Evolutionary conservation across 2,888 invertebrate species (phyloP).

Genomic region (Lacanobia oleracea): DNA sequence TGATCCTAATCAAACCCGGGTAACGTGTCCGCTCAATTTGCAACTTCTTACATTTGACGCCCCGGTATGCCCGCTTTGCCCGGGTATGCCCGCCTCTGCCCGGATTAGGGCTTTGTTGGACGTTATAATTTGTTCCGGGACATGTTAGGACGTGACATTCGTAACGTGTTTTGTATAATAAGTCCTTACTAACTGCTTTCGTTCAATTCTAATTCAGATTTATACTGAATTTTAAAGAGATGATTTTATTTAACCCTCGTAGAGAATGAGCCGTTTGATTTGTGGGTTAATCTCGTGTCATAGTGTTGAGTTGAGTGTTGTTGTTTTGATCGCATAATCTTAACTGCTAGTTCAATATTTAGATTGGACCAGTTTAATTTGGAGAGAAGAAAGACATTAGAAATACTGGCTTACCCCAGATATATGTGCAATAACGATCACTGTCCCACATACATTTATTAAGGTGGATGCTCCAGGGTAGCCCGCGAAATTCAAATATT

Average conservation of each 20-base stretch:
- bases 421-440: too few relatives aligned
- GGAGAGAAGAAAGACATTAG: neutral
- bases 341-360: neutral
- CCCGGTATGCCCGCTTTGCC: conserved; percentile 21
- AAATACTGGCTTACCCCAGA: too few relatives aligned
- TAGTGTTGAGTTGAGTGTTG: neutral
- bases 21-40: conserved; percentile 69
- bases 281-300: conserved; percentile 14
- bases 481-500: too few relatives aligned
- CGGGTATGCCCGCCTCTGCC: conserved; percentile 26
- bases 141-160: conserved; percentile 61
- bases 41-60: conserved; percentile 68
- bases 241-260: conserved; percentile 13
- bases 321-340: neutral
- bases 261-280: conserved; percentile 44
- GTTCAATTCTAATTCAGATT: conserved; percentile 38
- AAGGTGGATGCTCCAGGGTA: too few relatives aligned
- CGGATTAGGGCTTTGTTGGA: conserved; percentile 34
- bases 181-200: conserved; percentile 19
- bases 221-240: conserved; percentile 44
- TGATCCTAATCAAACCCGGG: conserved; percentile 63
- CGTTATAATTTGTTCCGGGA: conserved; percentile 63
- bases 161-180: conserved; percentile 49
- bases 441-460: too few relatives aligned
- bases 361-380: neutral